These are phyloP conservation scores for Lasioglossum zephyrum DNA, from an alignment of 2,888 invertebrate genomes.

Conservation along the genomic window DNA sequence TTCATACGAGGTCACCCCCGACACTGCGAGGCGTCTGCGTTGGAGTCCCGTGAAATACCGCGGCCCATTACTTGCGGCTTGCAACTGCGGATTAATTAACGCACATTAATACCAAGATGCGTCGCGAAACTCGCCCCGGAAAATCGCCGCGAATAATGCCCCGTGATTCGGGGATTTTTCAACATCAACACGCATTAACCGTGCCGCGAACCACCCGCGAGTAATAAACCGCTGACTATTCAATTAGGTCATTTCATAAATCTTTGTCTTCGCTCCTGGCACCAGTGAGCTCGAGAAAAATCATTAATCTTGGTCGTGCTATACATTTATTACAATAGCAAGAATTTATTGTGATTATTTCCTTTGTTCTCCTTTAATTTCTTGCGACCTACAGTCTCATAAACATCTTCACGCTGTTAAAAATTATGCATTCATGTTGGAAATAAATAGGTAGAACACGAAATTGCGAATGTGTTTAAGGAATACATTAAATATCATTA, in stretches of 20 bases:
- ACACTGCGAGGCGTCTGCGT: conserved; percentile 57
- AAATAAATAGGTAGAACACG: too few relatives aligned
- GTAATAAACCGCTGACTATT: conserved; percentile 3
- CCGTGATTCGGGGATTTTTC: conserved; percentile 3
- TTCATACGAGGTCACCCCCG: conserved; percentile 73
- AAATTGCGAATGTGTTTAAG: too few relatives aligned
- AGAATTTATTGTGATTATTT: neutral
- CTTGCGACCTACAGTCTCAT: neutral
- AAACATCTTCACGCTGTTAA: neutral
- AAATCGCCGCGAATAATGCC: conserved; percentile 31
- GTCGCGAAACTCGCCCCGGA: conserved; percentile 28
- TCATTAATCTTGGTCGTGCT: neutral
- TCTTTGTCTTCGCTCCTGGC: neutral
- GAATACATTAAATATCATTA: too few relatives aligned
- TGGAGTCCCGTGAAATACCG: conserved; percentile 72
- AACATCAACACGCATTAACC: neutral
- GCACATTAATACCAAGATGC: conserved; percentile 75
- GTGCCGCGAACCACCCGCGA: neutral
- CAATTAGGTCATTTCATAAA: neutral
- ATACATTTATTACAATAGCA: neutral
- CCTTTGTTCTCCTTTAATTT: neutral
- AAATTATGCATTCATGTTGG: neutral
- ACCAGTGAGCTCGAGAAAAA: neutral
- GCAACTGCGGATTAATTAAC: conserved; percentile 74
- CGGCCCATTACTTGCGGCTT: conserved; percentile 79